Base-by-base conservation (phyloP, 2,888 invertebrate species). In the Lottia gigantea region DNA sequence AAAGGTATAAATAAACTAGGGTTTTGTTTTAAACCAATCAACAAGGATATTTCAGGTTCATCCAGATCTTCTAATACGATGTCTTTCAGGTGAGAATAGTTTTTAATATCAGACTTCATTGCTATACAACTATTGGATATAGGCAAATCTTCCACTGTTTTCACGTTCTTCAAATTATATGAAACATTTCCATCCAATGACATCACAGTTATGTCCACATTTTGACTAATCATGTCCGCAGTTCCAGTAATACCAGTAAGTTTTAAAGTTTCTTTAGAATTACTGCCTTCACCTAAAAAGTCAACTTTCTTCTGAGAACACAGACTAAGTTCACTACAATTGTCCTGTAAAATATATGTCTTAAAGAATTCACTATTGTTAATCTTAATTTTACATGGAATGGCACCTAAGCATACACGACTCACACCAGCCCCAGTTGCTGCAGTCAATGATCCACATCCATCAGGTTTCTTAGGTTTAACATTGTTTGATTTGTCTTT, bases 221-320 rank as follows among this genome's bases (percentile, higher is more conserved):
- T 49, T 49, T 49, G 49, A 49, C 49, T 49, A 49, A n/a, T 49
- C 19, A 49, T 49, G 16, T 49, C 49, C 16, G 49, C 49, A 16
- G 49, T 49, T 2, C 49, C 49, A n/a, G 49, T 49, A n/a, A 49
- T 49, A 49, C 49, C n/a, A 49, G 49, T 49, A 49, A 49, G 49
- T 49, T 16, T 49, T n/a, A 49, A n/a, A 49, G 49, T 16, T 49
- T 49, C 6, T 8, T 16, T n/a, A n/a, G n/a, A n/a, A 49, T 49
- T 49, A n/a, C 49, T 19, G 19, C 49, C 19, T n/a, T 49, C 6
- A n/a, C 49, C 49, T 49, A n/a, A 19, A 7, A 0, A n/a, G 6
- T 31, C 31, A 31, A 31, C 31, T 31, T 31, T 31, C 11, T 49
- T 49, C 49, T 49, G 49, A 49, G n/a, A n/a, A 16, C 16, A 49